These are phyloP conservation scores for Zootoca vivipara DNA, from an alignment of 2,113 vertebrate species.

Conservation along the genomic window DNA sequence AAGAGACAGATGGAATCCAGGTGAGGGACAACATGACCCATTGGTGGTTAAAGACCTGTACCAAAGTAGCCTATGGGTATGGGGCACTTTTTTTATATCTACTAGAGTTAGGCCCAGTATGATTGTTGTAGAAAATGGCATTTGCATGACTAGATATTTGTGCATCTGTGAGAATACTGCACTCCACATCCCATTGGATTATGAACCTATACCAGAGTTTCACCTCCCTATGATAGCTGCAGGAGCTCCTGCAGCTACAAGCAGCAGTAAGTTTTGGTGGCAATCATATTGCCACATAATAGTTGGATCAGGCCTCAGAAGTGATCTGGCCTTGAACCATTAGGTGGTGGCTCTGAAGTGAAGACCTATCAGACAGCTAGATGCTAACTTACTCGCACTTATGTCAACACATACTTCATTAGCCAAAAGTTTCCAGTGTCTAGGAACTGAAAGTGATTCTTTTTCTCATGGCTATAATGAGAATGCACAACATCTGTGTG, in stretches of 20 bases:
- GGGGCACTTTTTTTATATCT: background rate
- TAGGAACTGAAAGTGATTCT: background rate
- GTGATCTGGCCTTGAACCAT: background rate
- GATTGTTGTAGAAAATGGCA: background rate
- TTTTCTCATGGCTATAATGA: constrained; percentile 3
- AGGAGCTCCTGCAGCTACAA: background rate
- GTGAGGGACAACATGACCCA: constrained; percentile 69
- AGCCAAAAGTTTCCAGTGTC: background rate
- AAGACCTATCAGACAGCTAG: background rate
- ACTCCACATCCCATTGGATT: background rate
- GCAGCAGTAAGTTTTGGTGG: background rate
- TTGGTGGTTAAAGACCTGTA: background rate
- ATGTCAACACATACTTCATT: background rate
- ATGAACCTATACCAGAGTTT: background rate
- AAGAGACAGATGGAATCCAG: constrained; percentile 83
- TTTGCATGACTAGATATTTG: background rate
- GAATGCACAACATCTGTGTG: background rate
- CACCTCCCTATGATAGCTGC: background rate
- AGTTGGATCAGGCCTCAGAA: background rate
- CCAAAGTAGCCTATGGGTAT: background rate
- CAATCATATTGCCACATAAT: background rate
- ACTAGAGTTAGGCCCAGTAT: background rate
- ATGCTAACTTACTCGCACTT: background rate
- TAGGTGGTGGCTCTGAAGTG: background rate
- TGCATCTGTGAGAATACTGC: background rate